Base-by-base conservation (phyloP, 2,888 invertebrate genomes). In the Lomographa bimaculata region DNA sequence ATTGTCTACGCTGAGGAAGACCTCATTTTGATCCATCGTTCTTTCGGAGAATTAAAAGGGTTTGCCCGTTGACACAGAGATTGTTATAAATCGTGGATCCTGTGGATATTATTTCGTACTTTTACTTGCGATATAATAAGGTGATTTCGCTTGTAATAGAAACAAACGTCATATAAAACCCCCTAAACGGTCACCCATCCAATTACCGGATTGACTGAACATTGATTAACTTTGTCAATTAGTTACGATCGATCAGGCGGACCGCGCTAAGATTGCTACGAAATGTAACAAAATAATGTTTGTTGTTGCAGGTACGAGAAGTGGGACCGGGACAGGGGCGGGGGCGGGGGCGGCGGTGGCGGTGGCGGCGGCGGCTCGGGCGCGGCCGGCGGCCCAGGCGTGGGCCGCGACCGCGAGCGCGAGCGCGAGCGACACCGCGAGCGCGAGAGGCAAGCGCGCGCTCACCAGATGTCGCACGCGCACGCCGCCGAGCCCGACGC, bases 391-490 rank as follows among this genome's bases (percentile, higher is more conserved):
- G 64, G 64, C 64, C 59, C 77, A 64, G 69, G 79, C 73, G 61
- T 69, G 40, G 70, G 69, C 57, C 82, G 82, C 64, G 94, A 93
- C 81, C 92, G 94, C 85, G 93, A 93, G 27, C 46, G 47, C 48
- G 48, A 47, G 30, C 51, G 53, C 20, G 54, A 54, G 86, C 92
- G 93, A 77, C 92, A 93, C 80, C 93, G 94, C 62, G 94, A 94
- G 90, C 92, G 93, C 90, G 94, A 94, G 86, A 91, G 94, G 68
- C 93, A 93, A 86, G 93, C 93, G 84, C 92, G 94, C 79, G 93
- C 93, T 76, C 93, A 93, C 87, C 93, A 94, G 91, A 92, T 93
- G 91, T 92, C 92, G 71, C 77, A 83, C 79, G 91, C 90, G 82
- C 90, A 89, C 81, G 91, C 90, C 83, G 89, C 90, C 80, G 91